Base-by-base conservation (phyloP, 2,888 invertebrate species). In the Caenorhabditis sinica region DNA sequence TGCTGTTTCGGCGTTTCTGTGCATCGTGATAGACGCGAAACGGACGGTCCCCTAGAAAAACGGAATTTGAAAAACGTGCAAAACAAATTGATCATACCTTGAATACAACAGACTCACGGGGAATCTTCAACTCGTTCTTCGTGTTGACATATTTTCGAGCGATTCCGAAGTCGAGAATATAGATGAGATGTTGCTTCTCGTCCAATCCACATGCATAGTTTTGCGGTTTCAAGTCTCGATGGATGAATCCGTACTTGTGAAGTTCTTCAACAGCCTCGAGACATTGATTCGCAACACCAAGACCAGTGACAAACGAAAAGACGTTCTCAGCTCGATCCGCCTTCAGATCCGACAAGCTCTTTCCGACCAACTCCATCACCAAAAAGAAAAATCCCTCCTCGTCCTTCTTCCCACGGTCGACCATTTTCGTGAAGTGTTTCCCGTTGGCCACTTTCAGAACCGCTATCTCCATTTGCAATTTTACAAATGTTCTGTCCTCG, bases 121-220 rank as follows among this genome's bases (percentile, higher is more conserved):
- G 88, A 13, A 86, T 86, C 75, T 88, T 88, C 66, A 89, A 61
- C 77, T 87, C n/a, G n/a, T n/a, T n/a, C n/a, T n/a, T n/a, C n/a
- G n/a, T n/a, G n/a, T n/a, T n/a, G n/a, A n/a, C n/a, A 56, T 86
- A 83, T 68, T 87, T 86, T 30, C 91, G 86, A 1, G 91, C 88
- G 45, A 91, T 91, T 20, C 91, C 91, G 65, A 90, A 91, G 79
- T 91, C 91, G 66, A 91, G 87, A 63, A 91, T 88, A 81, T 90
- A 91, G 40, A 91, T 83, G 72, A 74, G 60, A 49, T 82, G 85
- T 36, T 66, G 75, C 68, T 79, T 73, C 4, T 81, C 80, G 0
- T 60, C 82, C n/a, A 87, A 53, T 56, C 90, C 90, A 73, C 86
- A 86, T 5, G n/a, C n/a, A n/a, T n/a, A n/a, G n/a, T n/a, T n/a